Evolutionary conservation across 2,113 vertebrate species (phyloP).

Genomic region (Lampris incognitus): DNA sequence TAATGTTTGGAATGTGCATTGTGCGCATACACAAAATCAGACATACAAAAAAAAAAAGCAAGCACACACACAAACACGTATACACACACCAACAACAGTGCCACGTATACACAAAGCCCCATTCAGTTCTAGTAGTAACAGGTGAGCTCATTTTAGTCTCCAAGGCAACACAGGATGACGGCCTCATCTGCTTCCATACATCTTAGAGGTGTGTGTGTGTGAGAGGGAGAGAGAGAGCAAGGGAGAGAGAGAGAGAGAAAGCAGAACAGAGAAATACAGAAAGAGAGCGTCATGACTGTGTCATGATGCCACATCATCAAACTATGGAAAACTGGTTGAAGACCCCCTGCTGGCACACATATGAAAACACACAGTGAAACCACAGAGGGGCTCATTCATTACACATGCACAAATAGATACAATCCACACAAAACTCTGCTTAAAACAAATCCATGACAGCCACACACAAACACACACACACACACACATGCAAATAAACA

Average conservation of each 20-base stretch:
- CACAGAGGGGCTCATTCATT: no score
- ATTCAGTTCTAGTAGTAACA: neutral
- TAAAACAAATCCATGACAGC: neutral
- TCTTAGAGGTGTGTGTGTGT: slow-evolving; percentile 4
- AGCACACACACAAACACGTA: no score
- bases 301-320: no score
- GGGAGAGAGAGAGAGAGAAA: no score
- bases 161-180: slow-evolving; percentile 14
- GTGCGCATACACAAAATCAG: slow-evolving; percentile 15
- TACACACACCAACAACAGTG: no score
- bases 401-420: neutral
- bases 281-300: no score
- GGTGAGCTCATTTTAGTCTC: slow-evolving; percentile 11
- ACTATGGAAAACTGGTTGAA: neutral
- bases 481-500: neutral
- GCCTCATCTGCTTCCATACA: neutral
- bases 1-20: slow-evolving; percentile 14
- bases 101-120: no score
- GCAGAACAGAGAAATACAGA: no score
- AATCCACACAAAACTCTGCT: neutral
- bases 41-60: neutral
- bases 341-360: neutral
- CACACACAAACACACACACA: neutral
- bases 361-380: neutral
- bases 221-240: neutral